Base-by-base conservation (phyloP, 2,797 vertebrate genomes). In the Paguma larvata region DNA sequence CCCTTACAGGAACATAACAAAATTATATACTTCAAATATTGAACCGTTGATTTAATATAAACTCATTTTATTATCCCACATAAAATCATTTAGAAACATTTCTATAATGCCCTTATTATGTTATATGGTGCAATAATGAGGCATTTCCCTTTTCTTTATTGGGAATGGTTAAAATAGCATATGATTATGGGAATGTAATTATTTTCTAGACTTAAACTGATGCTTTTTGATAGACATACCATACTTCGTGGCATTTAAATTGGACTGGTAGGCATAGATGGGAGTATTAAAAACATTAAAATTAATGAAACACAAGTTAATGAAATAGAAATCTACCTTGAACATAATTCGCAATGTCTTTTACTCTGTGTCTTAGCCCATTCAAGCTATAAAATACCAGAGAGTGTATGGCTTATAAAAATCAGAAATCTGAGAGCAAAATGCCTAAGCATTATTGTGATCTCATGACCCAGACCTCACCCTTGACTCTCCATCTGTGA, bases 231-330 rank as follows among this genome's bases (percentile, higher is more conserved):
- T 59, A 59, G 8, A 68, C 18, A 53, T 85, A 19, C 5, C 7
- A 80, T 46, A 30, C 23, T 82, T 93, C 46, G 48, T 32, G 32
- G 12, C 25, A 77, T 88, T 93, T 82, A 32, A 4, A 70, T 41
- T 83, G 27, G 46, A 67, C 12, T 94, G 48, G 48, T 23, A 91
- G 14, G 14, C 70, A 1, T 77, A 88, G 78, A 78, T 6, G 79
- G 48, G 19, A 92, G 63, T 78, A 78, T 73, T 21, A 72, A 88
- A 85, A 44, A 30, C 23, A 53, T 70, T 77, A 59, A 79, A 89
- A 92, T 73, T 63, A 75, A 84, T 88, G 53, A 80, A 87, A 84
- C 88, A 46, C 34, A 27, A 87, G 25, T 70, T 62, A 51, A 93
- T 83, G 9, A 70, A 78, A 93, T 65, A 13, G 10, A 75, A 95